These are phyloP conservation scores for Seriola quinqueradiata DNA, from an alignment of 2,113 vertebrate species.

Conservation along the genomic window DNA sequence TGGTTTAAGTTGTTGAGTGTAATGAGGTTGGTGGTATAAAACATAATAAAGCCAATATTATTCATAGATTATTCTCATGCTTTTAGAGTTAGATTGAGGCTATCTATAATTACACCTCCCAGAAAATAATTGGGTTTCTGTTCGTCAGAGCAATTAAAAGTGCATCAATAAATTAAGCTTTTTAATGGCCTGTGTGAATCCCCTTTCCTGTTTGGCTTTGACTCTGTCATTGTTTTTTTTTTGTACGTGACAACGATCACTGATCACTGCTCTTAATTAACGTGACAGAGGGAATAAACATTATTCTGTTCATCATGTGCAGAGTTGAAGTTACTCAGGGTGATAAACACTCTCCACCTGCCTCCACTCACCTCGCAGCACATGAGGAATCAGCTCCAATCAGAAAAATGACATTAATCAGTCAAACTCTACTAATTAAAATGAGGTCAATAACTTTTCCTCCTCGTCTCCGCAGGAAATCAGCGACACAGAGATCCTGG, in stretches of 20 bases:
- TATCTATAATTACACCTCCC: slow-evolving; percentile 55
- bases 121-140: slow-evolving; percentile 56
- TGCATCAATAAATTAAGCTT: slow-evolving; percentile 10
- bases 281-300: neutral
- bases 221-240: neutral
- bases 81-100: neutral
- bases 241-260: neutral
- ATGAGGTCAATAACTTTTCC: neutral
- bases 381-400: neutral
- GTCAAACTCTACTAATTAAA: neutral
- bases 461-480: slow-evolving; percentile 88
- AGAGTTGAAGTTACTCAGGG: neutral
- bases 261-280: slow-evolving; percentile 11
- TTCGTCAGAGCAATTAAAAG: slow-evolving; percentile 27
- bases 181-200: neutral
- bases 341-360: neutral
- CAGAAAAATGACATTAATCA: too few relatives aligned
- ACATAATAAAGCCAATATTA: neutral
- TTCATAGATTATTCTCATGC: neutral
- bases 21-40: slow-evolving; percentile 34
- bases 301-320: rapidly evolving
- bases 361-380: neutral
- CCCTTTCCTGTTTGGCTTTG: neutral
- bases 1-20: neutral
- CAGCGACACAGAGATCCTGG: slow-evolving; percentile 95